phyloP scores from a whole-genome alignment of 2,113 vertebrate genomes.

The Noctilio leporinus region DNA sequence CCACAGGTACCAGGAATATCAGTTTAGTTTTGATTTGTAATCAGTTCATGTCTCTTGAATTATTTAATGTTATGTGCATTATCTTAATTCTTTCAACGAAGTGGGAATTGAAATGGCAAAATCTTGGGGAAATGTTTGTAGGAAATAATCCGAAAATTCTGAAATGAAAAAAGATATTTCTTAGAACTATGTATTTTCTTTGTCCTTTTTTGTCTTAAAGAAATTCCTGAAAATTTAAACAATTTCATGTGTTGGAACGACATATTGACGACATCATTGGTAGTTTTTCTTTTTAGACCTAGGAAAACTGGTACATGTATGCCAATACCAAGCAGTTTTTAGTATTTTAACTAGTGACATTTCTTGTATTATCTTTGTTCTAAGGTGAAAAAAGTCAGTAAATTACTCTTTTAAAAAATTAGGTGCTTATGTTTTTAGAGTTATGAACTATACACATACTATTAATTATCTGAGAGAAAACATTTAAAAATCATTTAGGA shows the following conservation, averaged over 20 bases:
- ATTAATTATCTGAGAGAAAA: neutral
- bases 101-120: neutral
- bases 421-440: neutral
- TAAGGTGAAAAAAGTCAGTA: neutral
- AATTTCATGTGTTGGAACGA: neutral
- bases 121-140: neutral
- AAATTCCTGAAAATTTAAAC: neutral
- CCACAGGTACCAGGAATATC: neutral
- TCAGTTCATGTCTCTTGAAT: neutral
- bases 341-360: neutral
- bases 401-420: conserved; percentile 6
- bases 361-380: neutral
- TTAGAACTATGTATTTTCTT: neutral
- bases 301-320: neutral
- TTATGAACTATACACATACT: neutral
- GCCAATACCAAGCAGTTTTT: neutral
- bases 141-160: neutral
- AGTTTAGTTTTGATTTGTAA: conserved; percentile 17
- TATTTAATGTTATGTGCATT: neutral
- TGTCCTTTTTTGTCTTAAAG: neutral
- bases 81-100: neutral
- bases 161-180: neutral
- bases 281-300: neutral
- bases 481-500: neutral
- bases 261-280: neutral